Percentiles rank a stretch among this genome's conserved stretches.
phyloP scores from a whole-genome alignment of 2,797 vertebrate genomes.

The Apodemus agrarius region DNA sequence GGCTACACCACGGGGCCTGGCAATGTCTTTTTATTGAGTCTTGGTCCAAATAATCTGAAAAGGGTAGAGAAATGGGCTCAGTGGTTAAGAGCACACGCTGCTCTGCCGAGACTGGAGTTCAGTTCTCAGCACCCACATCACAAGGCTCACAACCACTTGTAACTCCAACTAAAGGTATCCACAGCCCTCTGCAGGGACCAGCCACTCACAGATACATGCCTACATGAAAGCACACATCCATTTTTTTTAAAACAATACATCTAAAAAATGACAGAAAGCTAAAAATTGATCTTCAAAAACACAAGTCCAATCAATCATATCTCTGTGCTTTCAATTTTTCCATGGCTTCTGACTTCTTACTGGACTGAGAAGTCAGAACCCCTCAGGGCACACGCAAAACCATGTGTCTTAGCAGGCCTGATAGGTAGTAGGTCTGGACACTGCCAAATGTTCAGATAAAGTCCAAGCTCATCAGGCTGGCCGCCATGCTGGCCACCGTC shows the following conservation, averaged over 20 bases:
- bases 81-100: neutral
- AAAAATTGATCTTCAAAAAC: slow-evolving; percentile 62
- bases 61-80: neutral
- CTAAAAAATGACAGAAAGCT: neutral
- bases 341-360: neutral
- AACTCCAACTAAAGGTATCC: neutral
- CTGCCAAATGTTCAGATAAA: neutral
- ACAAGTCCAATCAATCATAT: slow-evolving; percentile 5
- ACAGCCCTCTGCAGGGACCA: neutral
- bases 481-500: neutral
- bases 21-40: slow-evolving; percentile 5
- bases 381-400: neutral
- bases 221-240: neutral
- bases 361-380: slow-evolving; percentile 48
- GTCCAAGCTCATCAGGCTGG: neutral
- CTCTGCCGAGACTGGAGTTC: neutral
- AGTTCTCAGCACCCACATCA: neutral
- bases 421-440: neutral
- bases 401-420: neutral
- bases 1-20: neutral
- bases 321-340: slow-evolving; percentile 33
- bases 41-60: neutral
- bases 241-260: neutral
- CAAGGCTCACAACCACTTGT: neutral
- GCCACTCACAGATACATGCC: too few species aligned